These are phyloP conservation scores for Pungitius pungitius DNA, from an alignment of 2,113 vertebrate species.

Conservation along the genomic window DNA sequence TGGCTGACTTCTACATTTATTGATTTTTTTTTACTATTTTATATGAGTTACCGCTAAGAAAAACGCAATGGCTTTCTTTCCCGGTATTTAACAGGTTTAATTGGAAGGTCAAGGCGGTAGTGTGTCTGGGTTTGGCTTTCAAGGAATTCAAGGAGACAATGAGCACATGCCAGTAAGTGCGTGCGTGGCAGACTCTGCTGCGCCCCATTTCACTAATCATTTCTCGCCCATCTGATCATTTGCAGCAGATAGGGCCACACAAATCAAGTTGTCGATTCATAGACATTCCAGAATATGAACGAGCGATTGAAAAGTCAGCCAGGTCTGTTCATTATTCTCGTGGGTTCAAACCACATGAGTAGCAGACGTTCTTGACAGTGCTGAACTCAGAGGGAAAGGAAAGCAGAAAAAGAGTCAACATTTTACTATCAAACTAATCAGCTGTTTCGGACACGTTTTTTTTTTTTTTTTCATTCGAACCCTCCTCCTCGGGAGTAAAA, in stretches of 20 bases:
- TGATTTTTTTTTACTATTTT: too few species aligned
- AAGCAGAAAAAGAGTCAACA: not conserved
- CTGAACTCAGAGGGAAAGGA: not conserved
- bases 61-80: constrained; percentile 1
- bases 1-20: not conserved
- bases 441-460: not conserved
- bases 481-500: not conserved
- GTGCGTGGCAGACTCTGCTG: constrained; percentile 57
- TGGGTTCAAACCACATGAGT: constrained; percentile 36
- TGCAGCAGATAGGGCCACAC: constrained; percentile 50
- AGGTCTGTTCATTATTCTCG: constrained; percentile 44
- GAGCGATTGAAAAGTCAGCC: constrained; percentile 39
- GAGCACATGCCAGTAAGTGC: constrained; percentile 40
- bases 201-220: constrained; percentile 63
- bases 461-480: constrained; percentile 1
- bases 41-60: not conserved
- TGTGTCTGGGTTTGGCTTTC: not conserved
- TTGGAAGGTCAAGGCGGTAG: not conserved
- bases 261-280: constrained; percentile 59
- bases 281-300: constrained; percentile 67
- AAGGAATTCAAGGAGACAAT: constrained; percentile 25
- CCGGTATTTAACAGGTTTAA: not conserved
- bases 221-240: constrained; percentile 51
- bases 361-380: not conserved
- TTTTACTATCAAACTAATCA: not conserved